Conservation (phyloP, 2,797 vertebrate species). For the Cirrhinus mrigala region DNA sequence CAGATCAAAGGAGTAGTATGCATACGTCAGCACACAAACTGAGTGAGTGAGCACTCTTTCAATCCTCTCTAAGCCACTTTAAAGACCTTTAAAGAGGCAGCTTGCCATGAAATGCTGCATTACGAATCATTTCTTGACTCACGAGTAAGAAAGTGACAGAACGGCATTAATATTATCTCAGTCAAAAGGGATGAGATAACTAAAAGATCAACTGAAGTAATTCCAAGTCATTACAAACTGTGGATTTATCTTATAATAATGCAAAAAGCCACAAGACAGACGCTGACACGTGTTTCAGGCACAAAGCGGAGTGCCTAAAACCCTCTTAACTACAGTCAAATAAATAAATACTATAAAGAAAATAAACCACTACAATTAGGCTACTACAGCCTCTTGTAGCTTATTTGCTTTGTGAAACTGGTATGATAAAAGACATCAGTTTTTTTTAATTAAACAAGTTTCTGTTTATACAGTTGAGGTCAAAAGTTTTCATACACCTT, state of each 20-base stretch:
- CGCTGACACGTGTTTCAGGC: neutral
- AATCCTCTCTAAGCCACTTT: slow-evolving; percentile 29
- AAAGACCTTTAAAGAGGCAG: slow-evolving; percentile 38
- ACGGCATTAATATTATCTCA: neutral
- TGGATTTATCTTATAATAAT: slow-evolving; percentile 12
- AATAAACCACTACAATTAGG: neutral
- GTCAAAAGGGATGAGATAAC: slow-evolving; percentile 9
- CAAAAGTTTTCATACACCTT: too few relatives aligned
- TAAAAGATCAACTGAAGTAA: slow-evolving; percentile 19
- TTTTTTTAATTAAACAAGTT: neutral
- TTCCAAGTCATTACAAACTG: neutral
- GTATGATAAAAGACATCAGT: neutral
- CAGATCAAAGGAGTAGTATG: slow-evolving; percentile 56
- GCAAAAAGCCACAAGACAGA: neutral
- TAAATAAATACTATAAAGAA: neutral
- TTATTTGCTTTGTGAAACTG: neutral
- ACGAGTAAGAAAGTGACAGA: slow-evolving; percentile 16
- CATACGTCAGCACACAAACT: slow-evolving; percentile 50
- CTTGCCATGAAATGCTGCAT: slow-evolving; percentile 31
- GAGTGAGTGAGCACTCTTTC: slow-evolving; percentile 40
- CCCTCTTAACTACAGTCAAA: neutral
- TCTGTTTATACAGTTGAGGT: too few relatives aligned
- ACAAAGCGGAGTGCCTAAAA: neutral
- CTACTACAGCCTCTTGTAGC: neutral
- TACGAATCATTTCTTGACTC: slow-evolving; percentile 1